These are phyloP conservation scores for Prionace glauca DNA, from an alignment of 2,797 vertebrate genomes.

Conservation along the genomic window DNA sequence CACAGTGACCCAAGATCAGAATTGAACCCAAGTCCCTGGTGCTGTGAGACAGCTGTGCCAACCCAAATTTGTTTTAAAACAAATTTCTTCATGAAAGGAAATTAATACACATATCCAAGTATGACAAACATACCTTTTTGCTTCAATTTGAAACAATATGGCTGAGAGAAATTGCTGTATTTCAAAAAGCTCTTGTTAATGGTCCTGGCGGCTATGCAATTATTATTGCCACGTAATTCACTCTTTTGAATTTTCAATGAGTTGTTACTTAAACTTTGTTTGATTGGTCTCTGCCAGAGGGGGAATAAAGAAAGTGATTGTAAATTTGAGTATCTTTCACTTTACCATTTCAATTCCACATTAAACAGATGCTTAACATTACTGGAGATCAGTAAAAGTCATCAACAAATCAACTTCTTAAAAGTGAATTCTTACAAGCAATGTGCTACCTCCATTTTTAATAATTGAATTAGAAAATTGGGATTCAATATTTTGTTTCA, in stretches of 20 bases:
- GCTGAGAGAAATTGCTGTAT: not conserved
- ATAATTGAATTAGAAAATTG: not conserved
- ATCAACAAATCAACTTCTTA: not conserved
- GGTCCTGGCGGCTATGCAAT: not conserved
- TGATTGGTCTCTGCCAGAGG: not conserved
- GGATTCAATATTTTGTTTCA: not conserved
- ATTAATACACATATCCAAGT: not conserved
- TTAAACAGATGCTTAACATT: not conserved
- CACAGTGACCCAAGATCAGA: too few species aligned
- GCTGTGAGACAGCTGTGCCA: too few species aligned
- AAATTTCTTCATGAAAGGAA: not conserved
- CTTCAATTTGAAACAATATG: not conserved
- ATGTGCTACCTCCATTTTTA: not conserved
- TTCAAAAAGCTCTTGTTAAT: not conserved
- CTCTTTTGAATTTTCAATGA: not conserved
- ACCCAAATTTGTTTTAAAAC: not conserved
- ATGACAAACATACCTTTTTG: not conserved
- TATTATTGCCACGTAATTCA: not conserved
- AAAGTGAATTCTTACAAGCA: not conserved
- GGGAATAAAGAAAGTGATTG: not conserved
- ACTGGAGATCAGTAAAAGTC: not conserved
- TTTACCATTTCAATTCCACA: not conserved
- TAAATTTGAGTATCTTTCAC: not conserved
- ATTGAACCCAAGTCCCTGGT: too few species aligned
- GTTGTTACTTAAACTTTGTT: not conserved